Evolutionary conservation across 2,113 vertebrate species (phyloP), one percentile per base, ranked within the genome.

Genomic region (Scalopus aquaticus): DNA sequence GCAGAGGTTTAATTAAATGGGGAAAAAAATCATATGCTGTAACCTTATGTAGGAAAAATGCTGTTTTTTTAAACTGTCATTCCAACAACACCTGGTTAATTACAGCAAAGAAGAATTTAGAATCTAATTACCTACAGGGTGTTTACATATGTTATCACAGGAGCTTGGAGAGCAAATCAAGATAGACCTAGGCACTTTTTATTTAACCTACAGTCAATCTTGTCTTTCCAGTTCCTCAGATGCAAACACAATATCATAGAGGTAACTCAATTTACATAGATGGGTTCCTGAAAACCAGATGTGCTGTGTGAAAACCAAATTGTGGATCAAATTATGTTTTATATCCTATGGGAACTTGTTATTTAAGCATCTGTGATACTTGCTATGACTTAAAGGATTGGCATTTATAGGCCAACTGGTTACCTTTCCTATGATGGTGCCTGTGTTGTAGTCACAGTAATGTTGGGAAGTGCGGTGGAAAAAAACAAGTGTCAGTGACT

Each of bases 361-460:
- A 95, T 93, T 96, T 96, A 97, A 96, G 95, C 96, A 96, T 95
- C 96, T 97, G 95, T 69, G 94, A 80, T 88, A 64, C 85, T 94
- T 64, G 6, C 10, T 35, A 39, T 92, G 95, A 94, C 87, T 95
- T 83, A 77, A 87, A 83, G 82, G 93, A 77, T 84, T 93, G 90
- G 72, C 79, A 73, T 96, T 95, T 96, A 81, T 84, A 76, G 65
- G 86, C 90, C 90, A 91, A 81, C 88, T 80, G 72, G 69, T 91
- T 93, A 78, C 62, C 56, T 95, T 28, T 20, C 64, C 62, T 49
- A 60, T 37, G 51, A 49, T 39, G 39, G 24, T 49, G 10, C 37
- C 51, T 91, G 10, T 76, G n/a, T 60, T 89, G 77, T 39, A 78
- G 58, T 28, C 58, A 26, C 44, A 93, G 91, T 94, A 51, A 32